Percentiles rank a stretch among this genome's conserved stretches.
Evolutionary conservation across 1,140 invertebrate genomes (phyloP).

Genomic region (Leucophenga varia): DNA sequence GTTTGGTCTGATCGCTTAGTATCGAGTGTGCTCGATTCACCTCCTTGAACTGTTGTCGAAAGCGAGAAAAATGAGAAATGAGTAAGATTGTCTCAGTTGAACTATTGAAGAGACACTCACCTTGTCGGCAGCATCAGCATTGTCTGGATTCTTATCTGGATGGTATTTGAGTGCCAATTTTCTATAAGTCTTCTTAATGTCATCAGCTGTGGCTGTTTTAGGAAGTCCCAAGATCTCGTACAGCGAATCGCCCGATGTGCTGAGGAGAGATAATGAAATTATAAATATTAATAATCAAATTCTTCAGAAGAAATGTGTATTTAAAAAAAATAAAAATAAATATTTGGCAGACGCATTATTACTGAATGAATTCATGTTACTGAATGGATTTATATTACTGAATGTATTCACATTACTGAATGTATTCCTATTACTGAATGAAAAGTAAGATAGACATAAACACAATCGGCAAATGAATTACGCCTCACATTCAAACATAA

Average conservation of each 20-base stretch:
- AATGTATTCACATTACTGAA: too few species aligned
- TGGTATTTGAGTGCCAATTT: slow-evolving; percentile 84
- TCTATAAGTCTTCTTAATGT: slow-evolving; percentile 87
- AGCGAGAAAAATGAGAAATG: slow-evolving; percentile 9
- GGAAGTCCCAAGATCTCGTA: slow-evolving; percentile 79
- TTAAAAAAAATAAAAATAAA: neutral
- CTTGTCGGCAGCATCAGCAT: slow-evolving; percentile 84
- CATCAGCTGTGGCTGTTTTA: slow-evolving; percentile 81
- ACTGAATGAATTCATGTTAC: too few species aligned
- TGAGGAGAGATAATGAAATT: slow-evolving; percentile 53
- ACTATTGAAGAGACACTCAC: too few species aligned
- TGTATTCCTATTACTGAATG: too few species aligned
- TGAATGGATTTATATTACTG: too few species aligned
- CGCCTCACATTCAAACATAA: too few species aligned
- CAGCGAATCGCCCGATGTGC: slow-evolving; percentile 85
- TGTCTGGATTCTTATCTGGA: slow-evolving; percentile 90
- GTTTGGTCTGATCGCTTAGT: slow-evolving; percentile 82
- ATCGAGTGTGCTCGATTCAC: slow-evolving; percentile 86
- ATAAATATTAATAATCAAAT: slow-evolving; percentile 4
- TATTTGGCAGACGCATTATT: too few species aligned
- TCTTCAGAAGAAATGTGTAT: too few species aligned
- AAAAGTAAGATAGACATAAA: too few species aligned
- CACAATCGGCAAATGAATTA: too few species aligned
- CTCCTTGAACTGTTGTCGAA: slow-evolving; percentile 77
- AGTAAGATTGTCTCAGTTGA: neutral